These are phyloP conservation scores for Notechis scutatus DNA, from an alignment of 2,113 vertebrate species.

Conservation along the genomic window DNA sequence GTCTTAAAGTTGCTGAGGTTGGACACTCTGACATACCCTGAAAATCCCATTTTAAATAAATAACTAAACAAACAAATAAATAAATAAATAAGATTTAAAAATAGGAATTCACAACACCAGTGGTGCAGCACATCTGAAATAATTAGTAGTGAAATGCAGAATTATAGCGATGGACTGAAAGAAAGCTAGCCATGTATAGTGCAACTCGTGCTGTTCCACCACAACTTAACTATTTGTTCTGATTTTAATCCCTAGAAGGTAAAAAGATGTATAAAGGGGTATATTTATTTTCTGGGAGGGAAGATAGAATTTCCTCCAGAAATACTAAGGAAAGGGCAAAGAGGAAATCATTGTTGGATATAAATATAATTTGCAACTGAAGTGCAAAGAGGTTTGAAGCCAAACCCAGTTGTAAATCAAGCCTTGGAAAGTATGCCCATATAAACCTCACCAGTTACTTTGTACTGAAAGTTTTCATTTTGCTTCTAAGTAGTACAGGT, in stretches of 20 bases:
- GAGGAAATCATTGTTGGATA: not conserved
- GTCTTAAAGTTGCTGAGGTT: not conserved
- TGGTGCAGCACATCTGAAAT: not conserved
- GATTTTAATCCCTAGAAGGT: not conserved
- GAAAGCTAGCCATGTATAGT: not conserved
- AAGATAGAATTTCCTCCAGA: not conserved
- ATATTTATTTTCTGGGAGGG: not conserved
- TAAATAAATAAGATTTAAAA: not conserved
- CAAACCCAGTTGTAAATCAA: not conserved
- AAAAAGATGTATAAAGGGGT: not conserved
- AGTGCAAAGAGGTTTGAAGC: not conserved
- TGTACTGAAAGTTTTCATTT: constrained; percentile 9
- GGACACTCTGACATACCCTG: not conserved
- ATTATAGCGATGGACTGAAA: not conserved
- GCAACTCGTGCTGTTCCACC: not conserved
- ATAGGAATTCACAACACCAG: not conserved
- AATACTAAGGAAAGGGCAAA: not conserved
- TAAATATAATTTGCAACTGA: not conserved
- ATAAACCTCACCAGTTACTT: not conserved
- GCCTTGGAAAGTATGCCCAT: not conserved
- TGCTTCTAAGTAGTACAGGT: constrained; percentile 17
- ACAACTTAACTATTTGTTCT: not conserved
- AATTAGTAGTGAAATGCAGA: not conserved
- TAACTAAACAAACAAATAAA: no score
- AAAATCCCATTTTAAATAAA: not conserved